A percentile compares a stretch with the other conserved stretches of the same genome.
Evolutionary conservation across 2,888 invertebrate genomes (phyloP).

Genomic region (Sphecodes monilicornis): DNA sequence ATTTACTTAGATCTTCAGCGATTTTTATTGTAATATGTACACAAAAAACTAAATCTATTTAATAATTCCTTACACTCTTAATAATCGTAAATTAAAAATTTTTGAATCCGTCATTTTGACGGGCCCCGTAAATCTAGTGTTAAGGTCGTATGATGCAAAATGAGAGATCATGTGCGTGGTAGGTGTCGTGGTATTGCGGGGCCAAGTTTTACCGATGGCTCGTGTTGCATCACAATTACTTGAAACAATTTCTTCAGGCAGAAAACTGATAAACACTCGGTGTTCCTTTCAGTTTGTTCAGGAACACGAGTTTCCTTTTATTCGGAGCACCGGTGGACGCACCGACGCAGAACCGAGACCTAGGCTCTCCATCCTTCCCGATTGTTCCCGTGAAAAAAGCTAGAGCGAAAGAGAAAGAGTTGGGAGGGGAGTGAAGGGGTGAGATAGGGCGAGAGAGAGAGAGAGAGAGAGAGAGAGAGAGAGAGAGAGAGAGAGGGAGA

Average conservation of each 20-base stretch:
- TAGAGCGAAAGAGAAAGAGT: background rate
- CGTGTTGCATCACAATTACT: slow-evolving; percentile 7
- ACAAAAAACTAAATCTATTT: too few species aligned
- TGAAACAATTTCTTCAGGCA: slow-evolving; percentile 1
- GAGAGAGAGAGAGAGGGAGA: background rate
- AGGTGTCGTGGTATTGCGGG: background rate
- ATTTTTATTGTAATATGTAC: too few species aligned
- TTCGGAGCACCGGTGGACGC: background rate
- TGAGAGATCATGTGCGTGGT: background rate
- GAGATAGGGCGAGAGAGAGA: background rate
- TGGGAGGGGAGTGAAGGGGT: background rate
- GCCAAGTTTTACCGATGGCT: background rate
- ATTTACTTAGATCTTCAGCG: too few species aligned
- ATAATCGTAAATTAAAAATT: too few species aligned
- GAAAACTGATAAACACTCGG: slow-evolving; percentile 5
- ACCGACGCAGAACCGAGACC: slow-evolving; percentile 11
- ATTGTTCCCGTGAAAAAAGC: slow-evolving; percentile 15
- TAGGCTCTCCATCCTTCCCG: background rate
- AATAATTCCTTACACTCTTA: too few species aligned
- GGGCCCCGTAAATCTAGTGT: background rate
- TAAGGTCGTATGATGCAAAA: background rate
- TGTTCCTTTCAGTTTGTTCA: background rate
- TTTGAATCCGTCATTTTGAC: too few species aligned
- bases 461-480: background rate
- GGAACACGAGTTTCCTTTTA: slow-evolving; percentile 25